Evolutionary conservation across 2,797 vertebrate species (phyloP), one percentile per base, ranked within the genome.

Genomic region (Triplophysa yarkandensis): DNA sequence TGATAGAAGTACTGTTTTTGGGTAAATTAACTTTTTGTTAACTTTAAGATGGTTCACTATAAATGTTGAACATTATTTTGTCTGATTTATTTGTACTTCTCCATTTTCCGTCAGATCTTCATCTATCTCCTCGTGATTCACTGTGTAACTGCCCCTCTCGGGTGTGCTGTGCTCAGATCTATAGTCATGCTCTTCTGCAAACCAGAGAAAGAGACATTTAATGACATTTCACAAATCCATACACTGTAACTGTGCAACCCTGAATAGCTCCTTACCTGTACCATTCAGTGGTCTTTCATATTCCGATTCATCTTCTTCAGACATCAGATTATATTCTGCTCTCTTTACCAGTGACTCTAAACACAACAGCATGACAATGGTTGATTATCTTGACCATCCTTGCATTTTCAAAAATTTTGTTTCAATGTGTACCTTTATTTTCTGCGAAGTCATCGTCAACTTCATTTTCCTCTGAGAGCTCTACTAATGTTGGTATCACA

Each of bases 101-200:
- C 76, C 81, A 27, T 84, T 84, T 54, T 83, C 75, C 19, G 46
- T 68, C 19, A 71, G 57, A 14, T 79, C 70, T 17, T 76, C 66
- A 7, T 72, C 72, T 46, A 21, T 46, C 27, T 80, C 78, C 28
- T 73, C 79, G 9, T 25, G 73, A 48, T 80, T 83, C 68, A 83
- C 76, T 13, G 60, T 78, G 50, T 77, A 80, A 50, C 69, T 75
- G 28, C 52, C 74, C 36, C 48, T 72, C 57, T 83, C 81, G 3
- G 73, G 74, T 34, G 79, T 77, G 74, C 79, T 80, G n/a, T 78
- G 68, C 55, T 80, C 73, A n/a, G 76, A 80, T 32, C 39, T 71
- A 43, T 77, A 69, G 8, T 50, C 67, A 27, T 68, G 60, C 54
- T 77, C 76, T 30, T 0, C 64, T 68, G 28, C 19, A 68, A 75